A percentile compares a stretch with the other conserved stretches of the same genome.
phyloP scores from a whole-genome alignment of 2,113 vertebrate species.

The Guaruba guarouba region DNA sequence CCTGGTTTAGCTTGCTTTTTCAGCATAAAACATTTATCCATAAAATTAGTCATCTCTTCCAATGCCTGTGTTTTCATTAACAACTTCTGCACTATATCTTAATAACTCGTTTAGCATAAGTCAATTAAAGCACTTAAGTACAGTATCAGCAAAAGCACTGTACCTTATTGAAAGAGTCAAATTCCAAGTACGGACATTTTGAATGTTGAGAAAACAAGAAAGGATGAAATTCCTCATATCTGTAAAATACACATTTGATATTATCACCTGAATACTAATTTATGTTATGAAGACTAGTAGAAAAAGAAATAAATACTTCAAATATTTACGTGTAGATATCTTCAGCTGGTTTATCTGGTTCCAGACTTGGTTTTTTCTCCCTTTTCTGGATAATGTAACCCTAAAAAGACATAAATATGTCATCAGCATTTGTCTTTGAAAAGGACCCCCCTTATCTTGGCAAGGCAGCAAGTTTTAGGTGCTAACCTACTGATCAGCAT shows the following conservation, averaged over 20 bases:
- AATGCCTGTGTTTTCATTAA: not conserved
- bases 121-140: conserved; percentile 13
- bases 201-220: conserved; percentile 93
- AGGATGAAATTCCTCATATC: conserved; percentile 98
- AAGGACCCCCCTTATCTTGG: not conserved
- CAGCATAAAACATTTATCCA: not conserved
- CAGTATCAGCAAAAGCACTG: conserved; percentile 57
- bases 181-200: conserved; percentile 86
- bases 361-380: conserved; percentile 91
- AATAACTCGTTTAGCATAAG: not conserved
- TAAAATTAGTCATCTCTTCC: not conserved
- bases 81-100: not conserved
- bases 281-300: not conserved
- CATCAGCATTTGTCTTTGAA: not conserved
- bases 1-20: not conserved
- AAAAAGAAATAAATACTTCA: not conserved
- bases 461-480: not conserved
- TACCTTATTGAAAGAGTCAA: conserved; percentile 96
- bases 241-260: conserved; percentile 73
- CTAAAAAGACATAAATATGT: conserved; percentile 47
- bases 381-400: conserved; percentile 94
- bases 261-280: conserved; percentile 49
- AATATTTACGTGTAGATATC: conserved; percentile 92
- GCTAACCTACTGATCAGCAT: not conserved
- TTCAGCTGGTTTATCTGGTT: conserved; percentile 80